Conservation (phyloP, 2,113 vertebrate species). For the Heteronetta atricapilla region DNA sequence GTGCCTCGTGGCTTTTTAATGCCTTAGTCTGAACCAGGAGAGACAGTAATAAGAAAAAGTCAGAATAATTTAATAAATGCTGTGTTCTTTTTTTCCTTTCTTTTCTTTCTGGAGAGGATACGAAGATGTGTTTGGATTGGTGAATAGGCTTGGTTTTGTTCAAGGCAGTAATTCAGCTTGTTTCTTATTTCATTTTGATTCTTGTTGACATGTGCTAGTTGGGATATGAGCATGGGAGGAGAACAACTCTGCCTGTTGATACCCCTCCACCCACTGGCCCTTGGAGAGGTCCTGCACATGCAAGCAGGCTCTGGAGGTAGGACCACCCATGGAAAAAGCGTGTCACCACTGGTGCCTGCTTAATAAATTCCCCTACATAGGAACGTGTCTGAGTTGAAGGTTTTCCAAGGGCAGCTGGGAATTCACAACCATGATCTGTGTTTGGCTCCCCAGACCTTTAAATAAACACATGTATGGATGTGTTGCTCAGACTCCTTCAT, state of each 20-base stretch:
- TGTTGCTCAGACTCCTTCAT: not conserved
- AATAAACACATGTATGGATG: accelerated
- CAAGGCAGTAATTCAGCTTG: not conserved
- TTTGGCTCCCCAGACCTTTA: not conserved
- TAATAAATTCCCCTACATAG: accelerated
- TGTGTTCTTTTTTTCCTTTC: not conserved
- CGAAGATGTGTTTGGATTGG: not conserved
- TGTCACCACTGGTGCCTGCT: not conserved
- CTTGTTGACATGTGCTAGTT: not conserved
- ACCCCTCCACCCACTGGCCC: not conserved
- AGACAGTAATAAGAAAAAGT: conserved; percentile 49
- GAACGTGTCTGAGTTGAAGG: not conserved
- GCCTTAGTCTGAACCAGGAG: not conserved
- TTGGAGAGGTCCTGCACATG: not conserved
- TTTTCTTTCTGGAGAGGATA: not conserved
- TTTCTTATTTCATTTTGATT: not conserved
- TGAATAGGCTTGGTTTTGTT: not conserved
- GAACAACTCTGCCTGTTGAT: not conserved
- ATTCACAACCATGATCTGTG: not conserved
- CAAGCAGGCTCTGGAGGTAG: not conserved
- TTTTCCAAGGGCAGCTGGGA: not conserved
- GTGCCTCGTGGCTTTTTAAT: not conserved
- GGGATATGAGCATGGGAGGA: not conserved
- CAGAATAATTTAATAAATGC: conserved; percentile 30
- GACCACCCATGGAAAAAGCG: not conserved